Percentiles rank a stretch among this genome's conserved stretches.
These are phyloP conservation scores for Hoplostethus atlanticus DNA, from an alignment of 2,797 vertebrate species.

Conservation along the genomic window DNA sequence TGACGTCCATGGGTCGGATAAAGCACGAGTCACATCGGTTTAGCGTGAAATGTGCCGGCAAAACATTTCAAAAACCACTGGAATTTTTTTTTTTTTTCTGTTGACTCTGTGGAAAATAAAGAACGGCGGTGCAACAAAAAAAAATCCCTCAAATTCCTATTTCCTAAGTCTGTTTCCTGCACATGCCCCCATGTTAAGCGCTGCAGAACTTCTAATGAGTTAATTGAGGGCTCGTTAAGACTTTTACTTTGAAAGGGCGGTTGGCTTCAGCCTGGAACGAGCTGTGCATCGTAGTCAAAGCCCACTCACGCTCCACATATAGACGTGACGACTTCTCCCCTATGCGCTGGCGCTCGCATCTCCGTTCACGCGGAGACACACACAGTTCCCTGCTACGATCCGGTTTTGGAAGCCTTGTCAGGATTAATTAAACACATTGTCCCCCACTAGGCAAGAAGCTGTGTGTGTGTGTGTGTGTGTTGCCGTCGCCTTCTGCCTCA, in stretches of 20 bases:
- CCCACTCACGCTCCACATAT: constrained; percentile 47
- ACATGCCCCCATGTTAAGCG: constrained; percentile 61
- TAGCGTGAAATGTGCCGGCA: constrained; percentile 5
- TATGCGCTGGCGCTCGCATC: not conserved
- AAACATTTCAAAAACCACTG: constrained; percentile 30
- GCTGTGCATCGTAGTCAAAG: constrained; percentile 75
- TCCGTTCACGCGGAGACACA: not conserved
- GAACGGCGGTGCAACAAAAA: not conserved
- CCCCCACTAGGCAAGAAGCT: constrained; percentile 40
- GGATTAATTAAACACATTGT: constrained; percentile 73
- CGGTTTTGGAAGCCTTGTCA: constrained; percentile 47
- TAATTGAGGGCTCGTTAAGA: constrained; percentile 79
- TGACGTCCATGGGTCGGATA: constrained; percentile 6
- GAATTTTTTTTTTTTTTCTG: constrained; percentile 10
- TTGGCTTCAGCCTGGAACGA: constrained; percentile 68
- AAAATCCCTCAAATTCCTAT: constrained; percentile 41
- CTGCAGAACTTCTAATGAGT: constrained; percentile 73
- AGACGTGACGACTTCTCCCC: constrained; percentile 24
- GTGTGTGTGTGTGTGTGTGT: constrained; percentile 14
- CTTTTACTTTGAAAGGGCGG: constrained; percentile 78
- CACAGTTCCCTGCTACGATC: constrained; percentile 45
- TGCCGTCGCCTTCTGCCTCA: constrained; percentile 43
- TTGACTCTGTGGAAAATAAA: constrained; percentile 26
- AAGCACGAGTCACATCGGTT: constrained; percentile 11
- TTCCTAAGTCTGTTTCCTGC: constrained; percentile 63